These are phyloP conservation scores for Pollicipes pollicipes DNA, from an alignment of 1,140 invertebrate species.

Conservation along the genomic window DNA sequence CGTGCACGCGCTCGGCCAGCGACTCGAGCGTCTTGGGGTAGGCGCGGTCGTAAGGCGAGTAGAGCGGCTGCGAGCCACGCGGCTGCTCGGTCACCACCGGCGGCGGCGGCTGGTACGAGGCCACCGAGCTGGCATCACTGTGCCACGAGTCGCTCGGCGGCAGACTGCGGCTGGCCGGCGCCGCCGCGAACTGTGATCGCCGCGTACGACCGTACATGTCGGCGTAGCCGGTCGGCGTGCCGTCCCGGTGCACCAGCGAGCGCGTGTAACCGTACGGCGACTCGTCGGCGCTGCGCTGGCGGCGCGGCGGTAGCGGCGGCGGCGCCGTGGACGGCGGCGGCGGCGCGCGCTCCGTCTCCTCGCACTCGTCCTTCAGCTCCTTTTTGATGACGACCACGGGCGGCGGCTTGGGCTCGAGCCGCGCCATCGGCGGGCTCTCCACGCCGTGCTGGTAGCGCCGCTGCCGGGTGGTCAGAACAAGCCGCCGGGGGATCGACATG, in stretches of 20 bases:
- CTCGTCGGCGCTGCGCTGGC: constrained; percentile 16
- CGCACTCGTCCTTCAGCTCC: constrained; percentile 52
- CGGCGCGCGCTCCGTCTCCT: too few species aligned
- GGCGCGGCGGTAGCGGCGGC: constrained; percentile 16
- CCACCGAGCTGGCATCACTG: too few species aligned
- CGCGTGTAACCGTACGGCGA: constrained; percentile 17
- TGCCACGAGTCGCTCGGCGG: too few species aligned
- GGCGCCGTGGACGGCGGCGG: too few species aligned
- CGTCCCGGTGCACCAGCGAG: constrained; percentile 7
- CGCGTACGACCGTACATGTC: too few species aligned
- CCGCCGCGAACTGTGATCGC: constrained; percentile 16
- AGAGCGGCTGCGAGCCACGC: constrained; percentile 12
- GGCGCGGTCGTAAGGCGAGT: too few species aligned
- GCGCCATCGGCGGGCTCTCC: constrained; percentile 37
- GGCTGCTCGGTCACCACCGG: constrained; percentile 77
- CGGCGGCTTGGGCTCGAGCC: constrained; percentile 54
- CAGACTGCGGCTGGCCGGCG: constrained; percentile 16
- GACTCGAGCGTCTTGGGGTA: too few species aligned
- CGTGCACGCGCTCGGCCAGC: too few species aligned
- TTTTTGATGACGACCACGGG: constrained; percentile 86
- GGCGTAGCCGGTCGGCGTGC: constrained; percentile 9
- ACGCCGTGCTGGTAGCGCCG: constrained; percentile 16
- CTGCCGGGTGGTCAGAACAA: constrained; percentile 77
- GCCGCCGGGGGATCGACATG: constrained; percentile 91
- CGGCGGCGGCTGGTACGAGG: constrained; percentile 21